Evolutionary conservation across 1,140 invertebrate genomes (phyloP), one percentile per base, ranked within the genome.

Genomic region (Drosophila cardini): DNA sequence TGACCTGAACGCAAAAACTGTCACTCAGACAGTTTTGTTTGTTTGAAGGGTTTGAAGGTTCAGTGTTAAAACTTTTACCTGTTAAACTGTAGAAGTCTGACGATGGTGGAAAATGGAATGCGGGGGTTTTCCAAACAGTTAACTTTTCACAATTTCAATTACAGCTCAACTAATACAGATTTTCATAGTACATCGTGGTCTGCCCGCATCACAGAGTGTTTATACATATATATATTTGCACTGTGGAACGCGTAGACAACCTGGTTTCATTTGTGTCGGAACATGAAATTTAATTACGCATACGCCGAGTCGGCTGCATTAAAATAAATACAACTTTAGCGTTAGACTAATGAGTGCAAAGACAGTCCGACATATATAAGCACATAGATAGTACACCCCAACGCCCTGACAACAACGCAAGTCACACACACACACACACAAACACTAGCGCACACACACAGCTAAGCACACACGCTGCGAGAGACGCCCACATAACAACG

Each of bases 241-340:
- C 69, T 34, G 53, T 50, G 63, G 32, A 52, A 30, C n/a, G 10
- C 30, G 30, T 60, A 70, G 64, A 70, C 76, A 79, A 71, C 72
- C 83, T 73, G 64, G 57, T 83, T 83, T 71, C 72, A 63, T 82
- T 82, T 64, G 74, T 78, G 69, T 64, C 16, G 8, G 43, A 43
- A 46, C 46, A 52, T 72, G 52, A 72, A 87, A 87, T 86, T 86
- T 87, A 86, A 86, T 86, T 86, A 89, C 79, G 82, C 82, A 83
- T 83, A 76, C 82, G 76, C 72, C 53, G 48, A 45, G 72, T 79
- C 40, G 53, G 48, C 83, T 46, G 40, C 57, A 64, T 63, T 70
- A 60, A 48, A 50, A 64, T 38, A 43, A 56, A 48, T 26, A 48
- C 32, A 57, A 45, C 30, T 57, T 57, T 21, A 55, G 68, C 81